Evolutionary conservation across 2,888 invertebrate genomes (phyloP).

Genomic region (Sthenelais limicola): DNA sequence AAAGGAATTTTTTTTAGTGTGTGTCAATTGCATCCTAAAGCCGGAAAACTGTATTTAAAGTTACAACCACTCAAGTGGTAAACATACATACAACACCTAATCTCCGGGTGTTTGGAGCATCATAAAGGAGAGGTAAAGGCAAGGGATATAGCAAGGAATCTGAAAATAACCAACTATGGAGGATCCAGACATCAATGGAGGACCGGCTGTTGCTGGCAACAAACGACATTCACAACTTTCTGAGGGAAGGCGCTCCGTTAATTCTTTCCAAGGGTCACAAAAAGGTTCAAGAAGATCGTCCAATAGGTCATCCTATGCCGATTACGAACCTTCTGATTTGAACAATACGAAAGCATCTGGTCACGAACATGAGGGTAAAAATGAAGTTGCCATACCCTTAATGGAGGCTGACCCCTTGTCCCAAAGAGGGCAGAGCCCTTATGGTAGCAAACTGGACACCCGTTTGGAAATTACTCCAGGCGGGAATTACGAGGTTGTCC

Average conservation of each 20-base stretch:
- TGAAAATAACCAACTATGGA: no score
- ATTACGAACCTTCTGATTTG: constrained; percentile 1
- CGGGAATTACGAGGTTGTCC: background rate
- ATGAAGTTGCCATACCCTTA: background rate
- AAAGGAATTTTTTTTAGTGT: no score
- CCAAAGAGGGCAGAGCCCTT: background rate
- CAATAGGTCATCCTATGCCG: background rate
- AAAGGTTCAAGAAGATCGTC: constrained; percentile 8
- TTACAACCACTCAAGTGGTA: no score
- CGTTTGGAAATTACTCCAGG: constrained; percentile 13
- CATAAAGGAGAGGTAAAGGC: no score
- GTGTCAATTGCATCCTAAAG: no score
- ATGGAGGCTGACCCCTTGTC: constrained; percentile 2
- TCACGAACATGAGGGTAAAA: background rate
- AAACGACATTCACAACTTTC: constrained; percentile 19
- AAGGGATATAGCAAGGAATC: no score
- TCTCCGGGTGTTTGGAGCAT: no score
- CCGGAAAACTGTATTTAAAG: no score
- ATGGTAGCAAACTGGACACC: constrained; percentile 18
- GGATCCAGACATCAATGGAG: constrained; percentile 3
- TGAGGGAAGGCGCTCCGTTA: background rate
- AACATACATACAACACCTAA: no score
- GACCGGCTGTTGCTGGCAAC: constrained; percentile 14
- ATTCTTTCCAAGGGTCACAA: background rate
- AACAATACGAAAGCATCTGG: background rate